phyloP scores from a whole-genome alignment of 2,797 vertebrate genomes.

The Pyrocephalus nanus region DNA sequence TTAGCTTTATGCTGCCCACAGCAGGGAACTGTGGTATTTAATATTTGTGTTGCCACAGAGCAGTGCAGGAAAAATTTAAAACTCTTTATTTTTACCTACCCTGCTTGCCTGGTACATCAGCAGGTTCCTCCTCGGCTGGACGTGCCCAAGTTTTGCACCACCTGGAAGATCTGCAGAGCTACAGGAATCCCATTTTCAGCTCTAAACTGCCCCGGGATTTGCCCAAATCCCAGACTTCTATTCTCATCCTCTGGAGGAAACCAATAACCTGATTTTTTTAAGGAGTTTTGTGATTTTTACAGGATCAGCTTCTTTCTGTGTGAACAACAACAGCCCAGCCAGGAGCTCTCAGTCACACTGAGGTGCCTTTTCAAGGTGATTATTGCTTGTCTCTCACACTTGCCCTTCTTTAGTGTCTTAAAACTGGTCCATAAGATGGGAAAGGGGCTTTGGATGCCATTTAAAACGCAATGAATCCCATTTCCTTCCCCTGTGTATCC shows the following conservation, averaged over 20 bases:
- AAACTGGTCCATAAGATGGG: background rate
- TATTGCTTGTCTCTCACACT: background rate
- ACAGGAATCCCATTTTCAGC: background rate
- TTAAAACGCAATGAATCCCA: background rate
- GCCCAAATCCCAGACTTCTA: background rate
- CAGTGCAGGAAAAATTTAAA: background rate
- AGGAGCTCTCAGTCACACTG: fast-evolving
- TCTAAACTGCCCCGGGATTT: background rate
- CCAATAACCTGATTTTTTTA: background rate
- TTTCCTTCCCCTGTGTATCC: background rate
- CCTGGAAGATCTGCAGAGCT: background rate
- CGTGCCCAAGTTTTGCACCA: fast-evolving
- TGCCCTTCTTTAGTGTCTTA: background rate
- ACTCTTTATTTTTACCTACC: background rate
- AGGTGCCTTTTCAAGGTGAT: background rate
- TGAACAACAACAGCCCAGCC: background rate
- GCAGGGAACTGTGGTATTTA: background rate
- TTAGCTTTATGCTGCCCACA: background rate
- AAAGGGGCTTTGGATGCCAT: background rate
- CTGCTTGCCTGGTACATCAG: background rate
- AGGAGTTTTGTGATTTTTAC: background rate
- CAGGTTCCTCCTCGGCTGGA: background rate
- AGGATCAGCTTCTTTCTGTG: background rate
- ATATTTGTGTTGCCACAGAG: slow-evolving; percentile 5
- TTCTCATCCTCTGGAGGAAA: background rate